Evolutionary conservation across 2,113 vertebrate species (phyloP).

Genomic region (Origma solitaria): DNA sequence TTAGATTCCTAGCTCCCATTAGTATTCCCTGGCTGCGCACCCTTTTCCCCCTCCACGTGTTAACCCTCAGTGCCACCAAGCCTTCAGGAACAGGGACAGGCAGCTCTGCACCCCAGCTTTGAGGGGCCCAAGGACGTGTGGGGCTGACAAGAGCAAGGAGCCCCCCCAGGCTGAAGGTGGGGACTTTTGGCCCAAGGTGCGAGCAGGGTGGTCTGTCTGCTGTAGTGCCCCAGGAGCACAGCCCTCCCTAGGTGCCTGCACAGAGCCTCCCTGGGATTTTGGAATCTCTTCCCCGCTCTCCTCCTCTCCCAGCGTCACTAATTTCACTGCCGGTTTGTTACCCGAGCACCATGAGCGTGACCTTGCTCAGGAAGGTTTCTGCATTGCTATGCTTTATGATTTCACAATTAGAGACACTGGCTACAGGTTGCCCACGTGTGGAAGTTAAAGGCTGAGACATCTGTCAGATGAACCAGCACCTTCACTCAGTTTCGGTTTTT

Average conservation of each 20-base stretch:
- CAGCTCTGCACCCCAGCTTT: background rate
- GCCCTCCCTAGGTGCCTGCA: background rate
- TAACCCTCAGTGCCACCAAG: background rate
- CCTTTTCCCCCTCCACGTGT: background rate
- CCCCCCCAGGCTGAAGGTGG: background rate
- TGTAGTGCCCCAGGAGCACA: fast-evolving
- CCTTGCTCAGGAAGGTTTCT: constrained; percentile 28
- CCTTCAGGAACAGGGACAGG: background rate
- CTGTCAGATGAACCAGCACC: background rate
- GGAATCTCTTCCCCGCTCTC: background rate
- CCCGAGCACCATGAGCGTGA: background rate
- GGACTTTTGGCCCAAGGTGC: fast-evolving
- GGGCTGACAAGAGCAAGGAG: fast-evolving
- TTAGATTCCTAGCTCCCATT: background rate
- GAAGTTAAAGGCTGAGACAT: background rate
- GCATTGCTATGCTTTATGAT: constrained; percentile 23
- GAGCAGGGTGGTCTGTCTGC: background rate
- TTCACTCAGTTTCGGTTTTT: background rate
- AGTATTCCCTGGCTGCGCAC: background rate
- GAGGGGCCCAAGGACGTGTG: fast-evolving
- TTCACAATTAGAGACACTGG: constrained; percentile 19
- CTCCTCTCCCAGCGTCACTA: fast-evolving
- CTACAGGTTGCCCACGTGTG: background rate
- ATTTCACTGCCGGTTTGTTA: background rate
- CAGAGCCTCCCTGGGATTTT: background rate